These are phyloP conservation scores for Daphoenositta chrysoptera DNA, from an alignment of 2,113 vertebrate species.

Conservation along the genomic window DNA sequence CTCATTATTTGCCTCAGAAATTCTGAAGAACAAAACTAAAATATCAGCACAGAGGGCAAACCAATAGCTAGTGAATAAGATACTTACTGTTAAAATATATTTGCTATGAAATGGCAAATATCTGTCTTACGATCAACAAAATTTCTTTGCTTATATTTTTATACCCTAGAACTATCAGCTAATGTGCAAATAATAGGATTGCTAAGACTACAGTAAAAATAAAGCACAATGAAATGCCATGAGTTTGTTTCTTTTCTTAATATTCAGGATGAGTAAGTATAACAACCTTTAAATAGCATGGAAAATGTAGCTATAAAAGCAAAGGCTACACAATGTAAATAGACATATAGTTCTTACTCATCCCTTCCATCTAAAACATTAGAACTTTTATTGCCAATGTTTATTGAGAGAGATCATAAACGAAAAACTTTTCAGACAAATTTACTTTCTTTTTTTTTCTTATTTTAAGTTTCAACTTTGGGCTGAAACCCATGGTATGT, in stretches of 20 bases:
- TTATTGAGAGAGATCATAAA: neutral
- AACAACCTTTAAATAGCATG: neutral
- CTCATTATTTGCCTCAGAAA: neutral
- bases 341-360: neutral
- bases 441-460: neutral
- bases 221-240: neutral
- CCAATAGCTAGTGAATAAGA: neutral
- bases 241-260: neutral
- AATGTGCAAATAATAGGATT: neutral
- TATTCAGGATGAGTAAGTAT: constrained; percentile 1
- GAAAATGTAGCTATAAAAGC: constrained; percentile 2
- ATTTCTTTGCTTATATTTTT: neutral
- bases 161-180: neutral
- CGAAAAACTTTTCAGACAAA: neutral
- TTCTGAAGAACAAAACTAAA: neutral
- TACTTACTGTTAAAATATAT: neutral
- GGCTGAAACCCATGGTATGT: neutral
- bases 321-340: neutral
- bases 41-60: neutral
- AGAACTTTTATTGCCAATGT: neutral
- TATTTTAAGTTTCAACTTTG: neutral
- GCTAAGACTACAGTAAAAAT: neutral
- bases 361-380: neutral
- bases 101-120: neutral
- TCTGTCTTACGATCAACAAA: neutral